Conservation (phyloP, 2,113 vertebrate species). For the Macaca nemestrina region DNA sequence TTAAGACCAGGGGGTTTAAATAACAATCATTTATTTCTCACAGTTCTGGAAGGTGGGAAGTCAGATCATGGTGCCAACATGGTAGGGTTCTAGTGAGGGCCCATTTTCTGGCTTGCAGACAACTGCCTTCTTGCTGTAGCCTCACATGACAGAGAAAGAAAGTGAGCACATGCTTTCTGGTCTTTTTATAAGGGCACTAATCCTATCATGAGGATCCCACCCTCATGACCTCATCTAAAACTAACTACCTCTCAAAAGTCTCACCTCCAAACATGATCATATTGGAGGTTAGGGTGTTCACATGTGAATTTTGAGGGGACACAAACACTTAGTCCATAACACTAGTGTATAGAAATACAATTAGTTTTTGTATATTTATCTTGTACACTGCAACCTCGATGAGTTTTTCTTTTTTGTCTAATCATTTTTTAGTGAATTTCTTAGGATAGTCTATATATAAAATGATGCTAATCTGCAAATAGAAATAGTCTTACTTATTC, state of each 20-base stretch:
- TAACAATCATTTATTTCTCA: neutral
- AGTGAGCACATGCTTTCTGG: neutral
- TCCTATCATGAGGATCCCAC: accelerated
- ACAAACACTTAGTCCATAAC: neutral
- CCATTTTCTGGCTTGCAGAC: neutral
- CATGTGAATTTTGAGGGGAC: neutral
- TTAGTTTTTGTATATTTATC: neutral
- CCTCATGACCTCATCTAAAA: neutral
- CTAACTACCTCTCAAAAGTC: neutral
- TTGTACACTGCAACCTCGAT: neutral
- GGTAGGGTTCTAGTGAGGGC: neutral
- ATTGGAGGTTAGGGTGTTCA: neutral
- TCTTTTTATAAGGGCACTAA: neutral
- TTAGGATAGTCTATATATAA: neutral
- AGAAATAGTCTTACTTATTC: neutral
- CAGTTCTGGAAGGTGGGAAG: neutral
- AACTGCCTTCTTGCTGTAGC: neutral
- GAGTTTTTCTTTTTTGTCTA: constrained; percentile 10
- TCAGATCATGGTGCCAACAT: neutral
- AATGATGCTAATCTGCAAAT: neutral
- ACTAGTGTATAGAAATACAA: neutral
- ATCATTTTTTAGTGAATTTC: neutral
- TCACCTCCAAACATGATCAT: neutral
- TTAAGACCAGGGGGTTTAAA: neutral
- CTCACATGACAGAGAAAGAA: neutral